Conservation (phyloP, 2,113 vertebrate species). For the Archocentrus centrarchus region DNA sequence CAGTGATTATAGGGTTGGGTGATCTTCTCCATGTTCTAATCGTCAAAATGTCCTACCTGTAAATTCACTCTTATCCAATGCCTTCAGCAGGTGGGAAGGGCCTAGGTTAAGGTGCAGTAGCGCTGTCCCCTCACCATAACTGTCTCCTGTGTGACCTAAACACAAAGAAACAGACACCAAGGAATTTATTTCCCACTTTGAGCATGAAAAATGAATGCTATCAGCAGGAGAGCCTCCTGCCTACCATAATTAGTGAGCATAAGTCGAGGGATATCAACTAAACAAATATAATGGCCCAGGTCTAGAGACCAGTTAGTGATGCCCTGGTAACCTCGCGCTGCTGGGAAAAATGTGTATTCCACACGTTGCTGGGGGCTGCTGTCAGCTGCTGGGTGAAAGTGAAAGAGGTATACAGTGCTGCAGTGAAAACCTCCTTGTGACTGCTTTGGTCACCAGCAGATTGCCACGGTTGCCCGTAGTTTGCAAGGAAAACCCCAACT, state of each 20-base stretch:
- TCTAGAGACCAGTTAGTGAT: background rate
- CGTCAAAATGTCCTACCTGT: background rate
- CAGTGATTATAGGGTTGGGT: background rate
- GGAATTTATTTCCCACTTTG: background rate
- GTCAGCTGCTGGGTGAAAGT: background rate
- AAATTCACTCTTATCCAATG: background rate
- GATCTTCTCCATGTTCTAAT: background rate
- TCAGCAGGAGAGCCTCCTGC: background rate
- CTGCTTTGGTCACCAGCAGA: background rate
- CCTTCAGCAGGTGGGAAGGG: no score
- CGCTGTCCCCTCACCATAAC: background rate
- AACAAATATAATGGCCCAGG: background rate
- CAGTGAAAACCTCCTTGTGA: no score
- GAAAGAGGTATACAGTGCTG: background rate
- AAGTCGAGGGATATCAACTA: background rate
- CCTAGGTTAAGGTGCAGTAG: background rate
- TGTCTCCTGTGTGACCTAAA: background rate
- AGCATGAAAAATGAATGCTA: background rate
- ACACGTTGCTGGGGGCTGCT: no score
- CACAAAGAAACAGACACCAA: background rate
- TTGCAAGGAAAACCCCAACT: background rate
- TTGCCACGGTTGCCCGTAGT: no score
- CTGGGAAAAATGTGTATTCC: background rate
- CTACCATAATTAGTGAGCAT: background rate
- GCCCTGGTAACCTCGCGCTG: background rate